Evolutionary conservation across 2,113 vertebrate species (phyloP).

Genomic region (Muscicapa adusta): DNA sequence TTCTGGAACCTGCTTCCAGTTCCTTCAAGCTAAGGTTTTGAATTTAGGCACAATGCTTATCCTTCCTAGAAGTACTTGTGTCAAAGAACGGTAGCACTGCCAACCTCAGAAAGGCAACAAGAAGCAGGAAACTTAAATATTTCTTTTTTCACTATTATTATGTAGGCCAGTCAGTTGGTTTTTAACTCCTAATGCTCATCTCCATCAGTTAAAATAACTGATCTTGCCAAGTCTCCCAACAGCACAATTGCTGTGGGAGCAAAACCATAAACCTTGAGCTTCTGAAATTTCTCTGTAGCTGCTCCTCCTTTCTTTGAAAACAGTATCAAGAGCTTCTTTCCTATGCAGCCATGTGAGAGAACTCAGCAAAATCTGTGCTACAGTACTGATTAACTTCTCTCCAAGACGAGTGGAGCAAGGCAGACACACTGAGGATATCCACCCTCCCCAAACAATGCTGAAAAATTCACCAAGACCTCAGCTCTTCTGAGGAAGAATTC

Average conservation of each 20-base stretch:
- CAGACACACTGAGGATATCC: neutral
- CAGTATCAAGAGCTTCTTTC: neutral
- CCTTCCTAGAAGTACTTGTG: neutral
- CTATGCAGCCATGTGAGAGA: neutral
- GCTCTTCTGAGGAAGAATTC: neutral
- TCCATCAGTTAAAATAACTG: neutral
- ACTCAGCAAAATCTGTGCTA: neutral
- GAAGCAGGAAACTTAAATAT: accelerated
- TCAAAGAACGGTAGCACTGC: neutral
- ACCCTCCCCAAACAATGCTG: neutral
- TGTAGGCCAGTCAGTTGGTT: neutral
- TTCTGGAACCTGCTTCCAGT: neutral
- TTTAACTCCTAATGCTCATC: neutral
- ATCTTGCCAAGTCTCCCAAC: neutral
- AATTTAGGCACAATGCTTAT: neutral
- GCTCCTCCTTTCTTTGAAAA: neutral
- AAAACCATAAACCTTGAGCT: neutral
- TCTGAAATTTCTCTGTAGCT: neutral
- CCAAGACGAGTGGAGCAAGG: neutral
- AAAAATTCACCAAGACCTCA: neutral
- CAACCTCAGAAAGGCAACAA: neutral
- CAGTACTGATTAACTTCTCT: neutral
- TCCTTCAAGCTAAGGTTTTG: neutral
- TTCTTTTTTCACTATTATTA: neutral
- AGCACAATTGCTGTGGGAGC: neutral